Percentiles rank a stretch among this genome's conserved stretches.
These are phyloP conservation scores for Caenorhabditis plicata DNA, from an alignment of 2,888 invertebrate genomes.

Conservation along the genomic window DNA sequence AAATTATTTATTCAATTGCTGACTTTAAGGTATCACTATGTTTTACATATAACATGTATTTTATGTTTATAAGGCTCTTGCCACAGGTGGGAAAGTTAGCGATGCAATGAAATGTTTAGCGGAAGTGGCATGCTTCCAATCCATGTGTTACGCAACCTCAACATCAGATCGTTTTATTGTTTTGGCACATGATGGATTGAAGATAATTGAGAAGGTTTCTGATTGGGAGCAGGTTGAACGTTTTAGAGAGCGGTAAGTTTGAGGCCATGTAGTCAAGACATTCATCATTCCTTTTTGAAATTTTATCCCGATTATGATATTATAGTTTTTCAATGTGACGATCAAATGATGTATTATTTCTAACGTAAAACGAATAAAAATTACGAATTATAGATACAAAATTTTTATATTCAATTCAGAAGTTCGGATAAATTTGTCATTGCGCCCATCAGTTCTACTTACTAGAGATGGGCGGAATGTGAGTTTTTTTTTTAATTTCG, in stretches of 20 bases:
- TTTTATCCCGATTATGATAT: no score
- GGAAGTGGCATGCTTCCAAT: slow-evolving; percentile 55
- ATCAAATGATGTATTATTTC: no score
- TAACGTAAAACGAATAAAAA: no score
- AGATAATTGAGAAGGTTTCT: slow-evolving; percentile 30
- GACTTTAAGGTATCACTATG: slow-evolving; percentile 67
- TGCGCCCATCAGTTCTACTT: no score
- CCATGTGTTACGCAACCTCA: slow-evolving; percentile 28
- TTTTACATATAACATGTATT: no score
- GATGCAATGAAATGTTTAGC: slow-evolving; percentile 73
- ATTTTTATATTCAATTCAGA: no score
- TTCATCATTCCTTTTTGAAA: not conserved
- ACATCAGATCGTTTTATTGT: slow-evolving; percentile 30
- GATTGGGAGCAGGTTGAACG: slow-evolving; percentile 52
- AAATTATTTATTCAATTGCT: slow-evolving; percentile 68
- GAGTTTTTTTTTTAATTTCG: no score
- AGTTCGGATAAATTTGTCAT: no score
- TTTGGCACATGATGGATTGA: slow-evolving; percentile 46
- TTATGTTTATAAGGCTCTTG: slow-evolving; percentile 74
- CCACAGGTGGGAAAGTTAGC: slow-evolving; percentile 90
- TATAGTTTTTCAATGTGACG: no score
- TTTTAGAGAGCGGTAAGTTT: slow-evolving; percentile 44
- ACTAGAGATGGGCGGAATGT: no score
- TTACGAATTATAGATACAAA: no score
- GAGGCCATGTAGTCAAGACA: slow-evolving; percentile 9